A percentile compares a stretch with the other conserved stretches of the same genome.
These are phyloP conservation scores for Andrena trimmerana DNA, from an alignment of 2,888 invertebrate species.

Conservation along the genomic window DNA sequence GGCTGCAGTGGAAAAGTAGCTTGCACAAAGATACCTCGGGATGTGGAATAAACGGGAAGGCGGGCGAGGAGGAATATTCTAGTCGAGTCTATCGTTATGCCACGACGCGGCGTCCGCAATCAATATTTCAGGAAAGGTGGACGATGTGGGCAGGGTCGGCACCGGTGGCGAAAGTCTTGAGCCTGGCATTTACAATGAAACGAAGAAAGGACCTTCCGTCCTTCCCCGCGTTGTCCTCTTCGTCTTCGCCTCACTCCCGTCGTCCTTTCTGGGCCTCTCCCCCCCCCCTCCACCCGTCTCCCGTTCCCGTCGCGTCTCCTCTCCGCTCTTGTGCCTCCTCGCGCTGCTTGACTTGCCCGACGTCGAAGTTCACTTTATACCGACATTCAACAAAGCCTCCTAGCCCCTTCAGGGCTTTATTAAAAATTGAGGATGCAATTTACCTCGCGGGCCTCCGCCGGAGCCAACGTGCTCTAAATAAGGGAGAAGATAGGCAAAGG, in stretches of 20 bases:
- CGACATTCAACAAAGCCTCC: conserved; percentile 80
- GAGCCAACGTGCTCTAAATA: conserved; percentile 80
- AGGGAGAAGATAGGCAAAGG: conserved; percentile 75
- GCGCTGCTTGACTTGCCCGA: conserved; percentile 78
- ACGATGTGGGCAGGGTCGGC: conserved; percentile 65
- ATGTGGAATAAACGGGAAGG: conserved; percentile 45
- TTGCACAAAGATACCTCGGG: conserved; percentile 35
- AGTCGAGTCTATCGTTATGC: conserved; percentile 75
- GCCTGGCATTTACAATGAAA: conserved; percentile 79
- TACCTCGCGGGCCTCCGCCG: conserved; percentile 76
- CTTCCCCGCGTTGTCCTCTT: conserved; percentile 54
- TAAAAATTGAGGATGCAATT: conserved; percentile 85
- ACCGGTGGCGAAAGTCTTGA: conserved; percentile 67
- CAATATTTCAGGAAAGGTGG: conserved; percentile 81
- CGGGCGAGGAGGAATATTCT: conserved; percentile 61
- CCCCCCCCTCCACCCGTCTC: background rate
- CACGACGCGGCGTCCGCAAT: conserved; percentile 76
- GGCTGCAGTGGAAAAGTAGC: conserved; percentile 15
- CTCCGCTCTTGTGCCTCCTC: conserved; percentile 24
- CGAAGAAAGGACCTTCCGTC: conserved; percentile 74
- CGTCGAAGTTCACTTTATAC: conserved; percentile 82
- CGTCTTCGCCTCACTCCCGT: conserved; percentile 35
- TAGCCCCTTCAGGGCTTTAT: conserved; percentile 79
- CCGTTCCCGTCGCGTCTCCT: background rate
- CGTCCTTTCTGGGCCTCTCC: conserved; percentile 14